Base-by-base conservation (phyloP, 1,140 invertebrate species). In the Lucilia cuprina region DNA sequence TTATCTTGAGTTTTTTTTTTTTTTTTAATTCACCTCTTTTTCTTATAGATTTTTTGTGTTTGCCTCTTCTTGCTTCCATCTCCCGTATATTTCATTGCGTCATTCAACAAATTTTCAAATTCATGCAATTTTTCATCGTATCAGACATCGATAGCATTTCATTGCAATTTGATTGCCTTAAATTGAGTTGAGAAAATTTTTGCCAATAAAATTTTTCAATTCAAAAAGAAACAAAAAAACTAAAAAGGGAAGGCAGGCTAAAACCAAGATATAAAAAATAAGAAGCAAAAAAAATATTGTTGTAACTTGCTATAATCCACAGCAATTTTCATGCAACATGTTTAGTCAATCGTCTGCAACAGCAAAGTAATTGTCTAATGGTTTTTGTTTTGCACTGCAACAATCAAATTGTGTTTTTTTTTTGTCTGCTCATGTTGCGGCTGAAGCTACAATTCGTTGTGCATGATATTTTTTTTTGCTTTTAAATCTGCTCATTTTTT, bases 31-130 rank as follows among this genome's bases (percentile, higher is more conserved):
- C 50, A 55, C 50, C 12, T 55, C 12, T 55, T 55, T 55, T 55
- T 55, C 12, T 55, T 55, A 55, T 55, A 55, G 4, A 55, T 55
- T 55, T 55, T 55, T 55, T 55, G 7, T 55, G 12, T 55, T 14
- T 10, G 41, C 10, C 41, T 41, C 41, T 30, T 30, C 47, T 47
- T 78, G n/a, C 21, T 80, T 80, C 10, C 19, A 25, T 80, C 47
- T 21, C 19, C 21, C n/a, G n/a, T 80, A 19, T 49, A 80, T 19
- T 80, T 80, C 47, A 80, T 80, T 80, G 77, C 77, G 77, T 80
- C 77, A 80, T 80, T 80, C 41, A 80, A 80, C 77, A 80, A 80
- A 80, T 80, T 80, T 80, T 50, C 77, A 80, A 80, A 80, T 80
- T 80, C 77, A 80, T 80, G 77, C 77, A 50, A 80, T 80, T 80